Conservation (phyloP, 1,140 invertebrate species). For the Zophobas atratus region DNA sequence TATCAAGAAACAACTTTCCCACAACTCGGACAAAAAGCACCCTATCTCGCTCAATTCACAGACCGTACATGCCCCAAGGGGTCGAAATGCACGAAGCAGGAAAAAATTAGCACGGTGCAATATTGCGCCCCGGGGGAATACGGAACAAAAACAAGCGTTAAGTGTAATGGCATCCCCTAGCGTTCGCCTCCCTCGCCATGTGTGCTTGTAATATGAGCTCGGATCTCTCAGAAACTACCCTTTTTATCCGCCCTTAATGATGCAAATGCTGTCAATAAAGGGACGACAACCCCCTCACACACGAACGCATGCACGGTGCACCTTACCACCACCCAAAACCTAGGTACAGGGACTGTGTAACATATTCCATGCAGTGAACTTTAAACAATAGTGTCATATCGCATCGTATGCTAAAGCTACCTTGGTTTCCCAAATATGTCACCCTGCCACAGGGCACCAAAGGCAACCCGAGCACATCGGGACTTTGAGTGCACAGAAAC, state of each 20-base stretch:
- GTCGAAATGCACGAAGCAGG: not conserved
- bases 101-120: constrained; percentile 22
- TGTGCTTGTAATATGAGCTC: constrained; percentile 23
- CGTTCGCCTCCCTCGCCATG: constrained; percentile 12
- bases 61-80: not conserved
- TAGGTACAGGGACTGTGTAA: constrained; percentile 24
- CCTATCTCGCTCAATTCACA: not conserved
- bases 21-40: too few relatives aligned
- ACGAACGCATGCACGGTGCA: constrained; percentile 26
- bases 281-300: not conserved
- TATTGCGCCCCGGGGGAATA: not conserved
- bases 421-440: constrained; percentile 66
- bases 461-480: constrained; percentile 67
- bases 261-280: constrained; percentile 2
- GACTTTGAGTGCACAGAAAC: constrained; percentile 68
- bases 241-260: constrained; percentile 21
- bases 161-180: constrained; percentile 18
- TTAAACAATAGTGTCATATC: constrained; percentile 20
- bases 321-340: constrained; percentile 50
- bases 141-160: constrained; percentile 25
- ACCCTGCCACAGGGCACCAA: constrained; percentile 67
- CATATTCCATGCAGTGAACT: constrained; percentile 28
- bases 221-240: constrained; percentile 1
- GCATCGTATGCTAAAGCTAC: constrained; percentile 56
- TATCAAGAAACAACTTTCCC: too few relatives aligned